Conservation (phyloP, 2,113 vertebrate genomes). For the Solea senegalensis region DNA sequence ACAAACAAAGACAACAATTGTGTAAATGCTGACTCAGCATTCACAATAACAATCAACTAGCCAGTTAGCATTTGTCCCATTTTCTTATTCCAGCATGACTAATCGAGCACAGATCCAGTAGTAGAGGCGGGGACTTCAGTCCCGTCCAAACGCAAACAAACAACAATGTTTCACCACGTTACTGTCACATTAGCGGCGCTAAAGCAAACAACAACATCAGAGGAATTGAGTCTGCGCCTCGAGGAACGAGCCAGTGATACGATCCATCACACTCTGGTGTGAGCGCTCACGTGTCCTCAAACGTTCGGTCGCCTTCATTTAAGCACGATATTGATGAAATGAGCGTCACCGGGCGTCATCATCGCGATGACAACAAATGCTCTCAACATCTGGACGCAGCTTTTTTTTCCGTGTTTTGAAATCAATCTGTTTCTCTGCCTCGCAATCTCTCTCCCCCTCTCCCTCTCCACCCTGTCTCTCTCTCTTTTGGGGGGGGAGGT, state of each 20-base stretch:
- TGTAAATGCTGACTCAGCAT: too few species aligned
- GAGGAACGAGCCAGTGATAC: neutral
- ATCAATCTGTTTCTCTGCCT: constrained; percentile 3
- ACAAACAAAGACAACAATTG: too few species aligned
- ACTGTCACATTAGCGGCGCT: neutral
- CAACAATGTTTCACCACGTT: neutral
- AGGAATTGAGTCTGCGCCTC: neutral
- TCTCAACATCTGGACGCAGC: neutral
- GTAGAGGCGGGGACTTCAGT: too few species aligned
- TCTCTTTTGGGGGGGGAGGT: constrained; percentile 70
- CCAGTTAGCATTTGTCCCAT: too few species aligned
- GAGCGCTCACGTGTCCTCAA: neutral
- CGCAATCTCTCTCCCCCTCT: constrained; percentile 22
- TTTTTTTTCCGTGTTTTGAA: neutral
- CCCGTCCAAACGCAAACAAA: too few species aligned
- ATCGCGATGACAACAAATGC: neutral
- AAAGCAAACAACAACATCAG: neutral
- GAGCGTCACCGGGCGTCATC: neutral
- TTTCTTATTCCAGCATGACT: too few species aligned
- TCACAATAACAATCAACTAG: too few species aligned
- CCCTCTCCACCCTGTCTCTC: constrained; percentile 21
- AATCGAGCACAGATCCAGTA: too few species aligned
- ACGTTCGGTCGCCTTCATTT: neutral
- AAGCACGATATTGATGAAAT: neutral
- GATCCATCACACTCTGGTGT: neutral